phyloP scores from a whole-genome alignment of 1,140 invertebrate genomes.

The Rhysida immarginata region DNA sequence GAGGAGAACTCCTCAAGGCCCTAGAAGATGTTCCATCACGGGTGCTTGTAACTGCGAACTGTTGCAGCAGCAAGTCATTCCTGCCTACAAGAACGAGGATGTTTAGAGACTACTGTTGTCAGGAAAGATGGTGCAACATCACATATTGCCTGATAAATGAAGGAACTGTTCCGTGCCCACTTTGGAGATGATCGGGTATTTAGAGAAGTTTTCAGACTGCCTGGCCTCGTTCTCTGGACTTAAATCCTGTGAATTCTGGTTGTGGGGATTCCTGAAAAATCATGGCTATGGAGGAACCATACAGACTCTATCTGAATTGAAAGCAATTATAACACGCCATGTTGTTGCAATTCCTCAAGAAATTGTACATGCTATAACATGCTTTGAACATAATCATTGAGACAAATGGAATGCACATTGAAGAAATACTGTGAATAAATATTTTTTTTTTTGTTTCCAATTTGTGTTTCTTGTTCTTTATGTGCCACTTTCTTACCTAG shows the following conservation, averaged over 20 bases:
- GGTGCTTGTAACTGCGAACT: too few relatives aligned
- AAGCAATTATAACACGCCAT: neutral
- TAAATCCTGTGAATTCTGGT: conserved; percentile 32
- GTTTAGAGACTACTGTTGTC: conserved; percentile 9
- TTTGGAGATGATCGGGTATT: neutral
- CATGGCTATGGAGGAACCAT: conserved; percentile 40
- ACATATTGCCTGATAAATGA: neutral
- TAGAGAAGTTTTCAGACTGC: conserved; percentile 12
- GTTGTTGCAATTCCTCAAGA: too few relatives aligned
- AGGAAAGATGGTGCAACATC: neutral
- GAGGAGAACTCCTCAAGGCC: too few relatives aligned
- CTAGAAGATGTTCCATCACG: too few relatives aligned
- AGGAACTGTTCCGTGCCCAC: neutral
- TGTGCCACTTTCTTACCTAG: too few relatives aligned
- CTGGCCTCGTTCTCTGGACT: conserved; percentile 20
- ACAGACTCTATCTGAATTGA: conserved; percentile 10
- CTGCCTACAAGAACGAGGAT: conserved; percentile 34
- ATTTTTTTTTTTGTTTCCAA: too few relatives aligned
- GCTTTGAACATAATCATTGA: too few relatives aligned
- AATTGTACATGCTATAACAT: too few relatives aligned
- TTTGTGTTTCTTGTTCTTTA: too few relatives aligned
- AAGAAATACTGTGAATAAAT: too few relatives aligned
- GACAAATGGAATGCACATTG: too few relatives aligned
- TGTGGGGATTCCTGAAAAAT: conserved; percentile 41
- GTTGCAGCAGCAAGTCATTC: too few relatives aligned